phyloP scores from a whole-genome alignment of 2,797 vertebrate genomes.

The Paramormyrops hopkinsi region DNA sequence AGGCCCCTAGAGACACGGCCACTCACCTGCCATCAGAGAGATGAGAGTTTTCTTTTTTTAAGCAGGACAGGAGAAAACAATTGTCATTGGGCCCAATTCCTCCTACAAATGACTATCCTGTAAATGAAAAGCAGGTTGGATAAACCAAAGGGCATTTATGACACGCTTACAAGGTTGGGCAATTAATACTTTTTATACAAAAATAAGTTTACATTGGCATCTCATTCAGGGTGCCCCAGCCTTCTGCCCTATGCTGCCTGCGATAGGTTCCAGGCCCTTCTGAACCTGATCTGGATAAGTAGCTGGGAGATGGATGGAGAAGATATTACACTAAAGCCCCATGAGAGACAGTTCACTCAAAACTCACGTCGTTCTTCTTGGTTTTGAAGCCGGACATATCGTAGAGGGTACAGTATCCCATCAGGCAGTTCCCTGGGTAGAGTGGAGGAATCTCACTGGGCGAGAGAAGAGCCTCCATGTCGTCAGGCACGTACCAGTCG shows the following conservation, averaged over 20 bases:
- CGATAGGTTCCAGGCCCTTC: not conserved
- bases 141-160: not conserved
- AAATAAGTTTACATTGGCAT: not conserved
- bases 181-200: not conserved
- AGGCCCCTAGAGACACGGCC: conserved; percentile 35
- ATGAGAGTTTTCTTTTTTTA: not conserved
- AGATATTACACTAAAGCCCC: not conserved
- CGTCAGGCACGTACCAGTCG: conserved; percentile 97
- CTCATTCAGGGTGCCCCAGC: not conserved
- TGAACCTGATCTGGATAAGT: not conserved
- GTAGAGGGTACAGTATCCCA: conserved; percentile 90
- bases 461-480: conserved; percentile 90
- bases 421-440: conserved; percentile 80
- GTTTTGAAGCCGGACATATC: conserved; percentile 71
- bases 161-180: not conserved
- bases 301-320: not conserved
- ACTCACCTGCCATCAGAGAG: conserved; percentile 39
- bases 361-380: conserved; percentile 54
- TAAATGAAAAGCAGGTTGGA: too few relatives aligned
- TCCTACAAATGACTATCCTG: not conserved
- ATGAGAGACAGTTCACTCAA: not conserved
- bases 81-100: not conserved
- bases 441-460: conserved; percentile 86
- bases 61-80: not conserved
- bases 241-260: not conserved